Base-by-base conservation (phyloP, 2,113 vertebrate genomes). In the Maccullochella peelii region DNA sequence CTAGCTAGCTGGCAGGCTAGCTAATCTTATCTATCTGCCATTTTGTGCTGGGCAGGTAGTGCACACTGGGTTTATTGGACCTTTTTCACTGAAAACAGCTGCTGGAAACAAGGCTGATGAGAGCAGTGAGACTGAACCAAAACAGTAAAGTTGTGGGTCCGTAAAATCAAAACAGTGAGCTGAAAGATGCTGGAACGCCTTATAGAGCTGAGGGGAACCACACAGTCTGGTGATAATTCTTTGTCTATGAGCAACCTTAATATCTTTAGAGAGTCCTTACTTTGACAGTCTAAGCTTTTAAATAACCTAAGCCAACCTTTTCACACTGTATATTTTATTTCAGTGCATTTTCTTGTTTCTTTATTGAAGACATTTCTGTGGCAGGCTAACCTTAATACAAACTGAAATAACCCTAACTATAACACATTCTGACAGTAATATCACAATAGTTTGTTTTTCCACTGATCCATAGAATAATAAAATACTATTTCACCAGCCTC, bases 381-480 rank as follows among this genome's bases (percentile, higher is more conserved):
- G 67, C 58, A 38, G 70, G 54, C 25, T 49, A 87, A 80, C 77
- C 73, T 49, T 36, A 73, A 70, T 30, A 42, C 25, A 80, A 82
- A 73, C 79, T 27, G 21, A 38, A 21, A 50, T 44, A 66, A 73
- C 67, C 42, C 73, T 33, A 58, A 67, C 70, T 42, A 66, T 63
- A 75, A 85, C 88, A 79, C 66, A 54, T 16, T 66, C 49, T 82
- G 85, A 86, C 85, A 84, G 49, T 75, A 79, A 86, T 84, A 86
- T 87, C 85, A 78, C 25, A 90, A 73, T 77, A 75, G 80, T 80
- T 89, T 90, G 80, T 89, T 88, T 86, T 85, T 65, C 78, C 57
- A 27, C 78, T 80, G 81, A 90, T 91, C 85, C 86, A 67, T 40
- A 69, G 38, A 76, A 91, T 90, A 85, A 87, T 88, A 79, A 89